Conservation (phyloP, 2,113 vertebrate genomes). For the Phalacrocorax pelagicus region DNA sequence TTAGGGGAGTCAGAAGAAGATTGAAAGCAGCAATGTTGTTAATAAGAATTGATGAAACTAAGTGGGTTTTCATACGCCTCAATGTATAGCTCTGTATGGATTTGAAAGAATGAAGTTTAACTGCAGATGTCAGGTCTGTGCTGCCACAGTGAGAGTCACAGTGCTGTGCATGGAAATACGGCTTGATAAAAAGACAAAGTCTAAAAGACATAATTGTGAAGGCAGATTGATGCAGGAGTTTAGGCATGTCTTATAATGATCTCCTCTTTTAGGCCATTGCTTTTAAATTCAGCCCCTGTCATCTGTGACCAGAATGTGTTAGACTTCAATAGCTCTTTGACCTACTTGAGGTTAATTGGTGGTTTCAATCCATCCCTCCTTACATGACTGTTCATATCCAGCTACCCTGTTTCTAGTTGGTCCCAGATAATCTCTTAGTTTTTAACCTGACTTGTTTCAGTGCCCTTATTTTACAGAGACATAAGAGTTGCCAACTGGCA, state of each 20-base stretch:
- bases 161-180: neutral
- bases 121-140: neutral
- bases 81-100: neutral
- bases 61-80: neutral
- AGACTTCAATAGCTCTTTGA: slow-evolving; percentile 1
- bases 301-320: neutral
- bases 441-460: neutral
- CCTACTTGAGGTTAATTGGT: slow-evolving; percentile 42
- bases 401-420: neutral
- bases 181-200: neutral
- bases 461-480: neutral
- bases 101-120: neutral
- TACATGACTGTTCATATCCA: neutral
- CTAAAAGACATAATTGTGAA: neutral
- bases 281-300: slow-evolving; percentile 38
- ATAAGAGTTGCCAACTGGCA: neutral
- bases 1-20: neutral
- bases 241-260: neutral
- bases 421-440: neutral
- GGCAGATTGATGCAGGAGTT: neutral
- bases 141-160: neutral
- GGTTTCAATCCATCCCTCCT: neutral
- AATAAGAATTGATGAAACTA: neutral
- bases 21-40: neutral
- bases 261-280: neutral